These are phyloP conservation scores for Thalassarche chlororhynchos DNA, from an alignment of 2,113 vertebrate species.

Conservation along the genomic window DNA sequence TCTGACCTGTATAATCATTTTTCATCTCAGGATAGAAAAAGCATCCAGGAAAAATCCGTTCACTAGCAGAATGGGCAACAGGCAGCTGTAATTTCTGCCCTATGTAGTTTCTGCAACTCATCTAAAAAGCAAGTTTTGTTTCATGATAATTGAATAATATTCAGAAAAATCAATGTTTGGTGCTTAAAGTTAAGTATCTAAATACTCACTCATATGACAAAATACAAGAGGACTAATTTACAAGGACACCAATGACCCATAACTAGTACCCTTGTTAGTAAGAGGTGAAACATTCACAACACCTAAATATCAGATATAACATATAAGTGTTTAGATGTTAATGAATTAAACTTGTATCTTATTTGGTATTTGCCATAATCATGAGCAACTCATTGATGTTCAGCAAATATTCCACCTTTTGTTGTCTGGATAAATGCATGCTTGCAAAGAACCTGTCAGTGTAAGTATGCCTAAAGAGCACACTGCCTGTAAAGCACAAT, in stretches of 20 bases:
- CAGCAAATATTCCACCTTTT: not conserved
- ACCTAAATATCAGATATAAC: not conserved
- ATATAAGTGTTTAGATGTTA: not conserved
- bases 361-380: constrained; percentile 4
- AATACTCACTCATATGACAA: not conserved
- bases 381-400: not conserved
- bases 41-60: not conserved
- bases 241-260: not conserved
- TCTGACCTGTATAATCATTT: constrained; percentile 66
- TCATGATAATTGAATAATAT: not conserved
- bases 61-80: not conserved
- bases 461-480: not conserved
- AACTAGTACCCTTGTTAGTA: not conserved
- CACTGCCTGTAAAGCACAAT: not conserved
- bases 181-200: not conserved
- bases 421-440: not conserved
- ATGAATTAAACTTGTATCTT: not conserved
- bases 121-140: constrained; percentile 74
- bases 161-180: not conserved
- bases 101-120: constrained; percentile 84
- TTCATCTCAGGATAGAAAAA: not conserved
- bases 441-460: not conserved
- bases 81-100: constrained; percentile 68
- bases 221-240: not conserved
- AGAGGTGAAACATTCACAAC: not conserved